Conservation (phyloP, 1,140 invertebrate species). For the Tigriopus japonicus region DNA sequence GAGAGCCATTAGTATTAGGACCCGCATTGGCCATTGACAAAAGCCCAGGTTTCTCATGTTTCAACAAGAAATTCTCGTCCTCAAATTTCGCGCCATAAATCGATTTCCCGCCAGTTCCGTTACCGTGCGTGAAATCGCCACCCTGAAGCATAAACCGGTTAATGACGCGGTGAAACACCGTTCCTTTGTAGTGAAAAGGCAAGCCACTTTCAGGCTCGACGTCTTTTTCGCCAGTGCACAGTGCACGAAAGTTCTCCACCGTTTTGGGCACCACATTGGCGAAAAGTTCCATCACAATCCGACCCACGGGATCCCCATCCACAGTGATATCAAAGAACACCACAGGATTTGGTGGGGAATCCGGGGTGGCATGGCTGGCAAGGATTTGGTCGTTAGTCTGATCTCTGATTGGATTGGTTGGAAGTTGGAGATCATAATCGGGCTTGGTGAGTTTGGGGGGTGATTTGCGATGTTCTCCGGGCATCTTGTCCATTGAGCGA, state of each 20-base stretch:
- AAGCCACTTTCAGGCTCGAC: slow-evolving; percentile 52
- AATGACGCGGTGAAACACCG: slow-evolving; percentile 84
- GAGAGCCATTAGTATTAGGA: slow-evolving; percentile 71
- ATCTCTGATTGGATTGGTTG: too few relatives aligned
- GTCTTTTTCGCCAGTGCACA: slow-evolving; percentile 72
- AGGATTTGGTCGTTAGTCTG: too few relatives aligned
- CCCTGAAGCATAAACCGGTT: slow-evolving; percentile 96
- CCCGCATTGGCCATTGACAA: slow-evolving; percentile 92
- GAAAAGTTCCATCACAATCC: slow-evolving; percentile 80
- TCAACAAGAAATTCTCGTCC: slow-evolving; percentile 75
- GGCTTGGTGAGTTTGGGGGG: too few relatives aligned
- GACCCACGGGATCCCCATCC: slow-evolving; percentile 60
- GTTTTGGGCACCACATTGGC: slow-evolving; percentile 53
- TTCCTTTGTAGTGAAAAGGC: slow-evolving; percentile 58
- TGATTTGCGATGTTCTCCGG: too few relatives aligned
- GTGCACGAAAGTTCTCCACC: slow-evolving; percentile 70
- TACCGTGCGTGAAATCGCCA: slow-evolving; percentile 55
- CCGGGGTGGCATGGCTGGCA: too few relatives aligned
- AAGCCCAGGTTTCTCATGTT: slow-evolving; percentile 75
- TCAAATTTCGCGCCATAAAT: slow-evolving; percentile 77
- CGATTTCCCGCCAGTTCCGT: slow-evolving; percentile 75
- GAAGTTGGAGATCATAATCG: too few relatives aligned
- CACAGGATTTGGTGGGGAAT: slow-evolving; percentile 48
- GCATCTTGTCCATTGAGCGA: too few relatives aligned
- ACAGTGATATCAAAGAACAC: slow-evolving; percentile 78